Conservation (phyloP, 2,888 invertebrate genomes). For the Adelognathus sp. region DNA sequence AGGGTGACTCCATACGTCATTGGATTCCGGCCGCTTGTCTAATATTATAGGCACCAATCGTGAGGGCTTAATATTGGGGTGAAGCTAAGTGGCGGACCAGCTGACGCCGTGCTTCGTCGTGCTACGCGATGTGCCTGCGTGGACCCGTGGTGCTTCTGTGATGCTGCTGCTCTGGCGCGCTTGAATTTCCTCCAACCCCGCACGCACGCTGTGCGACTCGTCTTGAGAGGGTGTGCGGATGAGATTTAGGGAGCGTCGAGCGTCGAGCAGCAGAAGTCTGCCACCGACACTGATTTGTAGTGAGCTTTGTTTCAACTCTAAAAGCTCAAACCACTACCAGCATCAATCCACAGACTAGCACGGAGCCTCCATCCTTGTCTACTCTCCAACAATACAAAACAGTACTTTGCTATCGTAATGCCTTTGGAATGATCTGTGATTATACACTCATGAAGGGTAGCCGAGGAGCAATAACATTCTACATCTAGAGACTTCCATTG, state of each 20-base stretch:
- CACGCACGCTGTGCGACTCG: constrained; percentile 79
- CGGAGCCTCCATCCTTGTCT: constrained; percentile 29
- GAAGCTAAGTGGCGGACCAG: constrained; percentile 83
- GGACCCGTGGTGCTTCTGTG: constrained; percentile 45
- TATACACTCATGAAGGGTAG: neutral
- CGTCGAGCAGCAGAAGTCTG: constrained; percentile 78
- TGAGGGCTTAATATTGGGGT: constrained; percentile 81
- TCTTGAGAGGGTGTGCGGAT: constrained; percentile 81
- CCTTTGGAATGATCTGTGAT: neutral
- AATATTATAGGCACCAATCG: constrained; percentile 80
- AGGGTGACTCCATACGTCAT: constrained; percentile 75
- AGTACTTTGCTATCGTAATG: constrained; percentile 6
- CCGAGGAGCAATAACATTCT: neutral
- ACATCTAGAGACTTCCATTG: too few species aligned
- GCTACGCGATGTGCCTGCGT: constrained; percentile 21
- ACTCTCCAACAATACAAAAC: constrained; percentile 16
- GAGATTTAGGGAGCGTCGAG: constrained; percentile 79
- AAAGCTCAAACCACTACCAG: constrained; percentile 57
- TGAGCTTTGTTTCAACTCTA: constrained; percentile 80
- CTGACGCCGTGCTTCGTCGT: constrained; percentile 81
- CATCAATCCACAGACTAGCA: constrained; percentile 25
- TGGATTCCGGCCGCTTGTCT: constrained; percentile 78
- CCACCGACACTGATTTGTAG: constrained; percentile 81
- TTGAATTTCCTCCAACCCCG: constrained; percentile 56
- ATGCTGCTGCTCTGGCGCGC: constrained; percentile 27